These are phyloP conservation scores for Balaeniceps rex DNA, from an alignment of 2,113 vertebrate species.

Conservation along the genomic window DNA sequence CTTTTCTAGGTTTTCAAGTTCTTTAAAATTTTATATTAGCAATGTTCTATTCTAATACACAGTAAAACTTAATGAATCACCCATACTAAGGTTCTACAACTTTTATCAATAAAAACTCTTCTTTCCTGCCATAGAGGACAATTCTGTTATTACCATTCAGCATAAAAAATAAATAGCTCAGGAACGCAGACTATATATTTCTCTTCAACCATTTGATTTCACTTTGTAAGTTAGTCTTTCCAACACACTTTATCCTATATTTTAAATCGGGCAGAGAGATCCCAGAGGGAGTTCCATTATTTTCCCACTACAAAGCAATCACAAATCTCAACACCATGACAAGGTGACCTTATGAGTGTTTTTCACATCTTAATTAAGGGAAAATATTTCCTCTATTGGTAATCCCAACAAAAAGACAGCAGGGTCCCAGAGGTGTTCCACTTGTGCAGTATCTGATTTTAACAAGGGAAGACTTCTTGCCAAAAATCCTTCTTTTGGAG, in stretches of 20 bases:
- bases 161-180: background rate
- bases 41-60: background rate
- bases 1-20: background rate
- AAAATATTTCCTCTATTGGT: background rate
- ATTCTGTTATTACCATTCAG: background rate
- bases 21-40: background rate
- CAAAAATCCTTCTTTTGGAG: background rate
- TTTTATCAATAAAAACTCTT: background rate
- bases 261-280: background rate
- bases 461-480: background rate
- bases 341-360: background rate
- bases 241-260: background rate
- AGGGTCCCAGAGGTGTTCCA: background rate
- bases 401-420: slow-evolving; percentile 23
- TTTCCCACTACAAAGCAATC: slow-evolving; percentile 6
- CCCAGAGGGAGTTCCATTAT: background rate
- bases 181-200: no score
- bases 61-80: background rate
- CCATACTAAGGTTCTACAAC: background rate
- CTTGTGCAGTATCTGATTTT: background rate
- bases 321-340: background rate
- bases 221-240: background rate
- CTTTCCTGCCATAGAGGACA: background rate
- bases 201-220: background rate
- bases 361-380: background rate